A percentile compares a stretch with the other conserved stretches of the same genome.
phyloP scores from a whole-genome alignment of 2,113 vertebrate species.

The Heterotis niloticus region DNA sequence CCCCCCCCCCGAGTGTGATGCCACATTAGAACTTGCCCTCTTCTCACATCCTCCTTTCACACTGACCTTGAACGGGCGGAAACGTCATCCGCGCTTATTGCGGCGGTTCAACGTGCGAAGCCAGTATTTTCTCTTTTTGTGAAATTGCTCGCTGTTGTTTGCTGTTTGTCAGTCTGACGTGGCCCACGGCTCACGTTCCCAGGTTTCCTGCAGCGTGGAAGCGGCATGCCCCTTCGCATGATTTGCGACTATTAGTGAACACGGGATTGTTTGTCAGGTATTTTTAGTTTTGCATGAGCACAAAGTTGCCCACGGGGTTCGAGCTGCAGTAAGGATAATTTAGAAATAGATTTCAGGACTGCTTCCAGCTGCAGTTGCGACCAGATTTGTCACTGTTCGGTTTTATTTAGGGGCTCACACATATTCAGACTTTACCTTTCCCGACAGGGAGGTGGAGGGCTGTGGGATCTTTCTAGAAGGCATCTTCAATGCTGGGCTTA shows the following conservation, averaged over 20 bases:
- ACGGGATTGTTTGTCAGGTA: conserved; percentile 45
- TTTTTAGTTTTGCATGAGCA: conserved; percentile 41
- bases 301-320: conserved; percentile 49
- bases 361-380: conserved; percentile 47
- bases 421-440: conserved; percentile 16
- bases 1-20: too few species aligned
- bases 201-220: conserved; percentile 26
- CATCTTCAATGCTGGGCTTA: neutral
- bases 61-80: neutral
- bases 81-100: neutral
- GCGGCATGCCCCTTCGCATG: conserved; percentile 36
- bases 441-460: neutral
- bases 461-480: neutral
- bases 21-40: too few species aligned
- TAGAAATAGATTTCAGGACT: conserved; percentile 52
- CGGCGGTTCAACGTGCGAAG: neutral
- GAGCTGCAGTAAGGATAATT: conserved; percentile 53
- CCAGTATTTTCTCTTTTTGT: conserved; percentile 17
- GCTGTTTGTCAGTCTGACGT: conserved; percentile 21
- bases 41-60: too few species aligned
- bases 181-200: neutral
- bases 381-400: conserved; percentile 39
- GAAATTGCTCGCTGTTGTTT: conserved; percentile 22
- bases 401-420: conserved; percentile 30
- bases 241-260: conserved; percentile 53